A percentile compares a stretch with the other conserved stretches of the same genome.
Conservation (phyloP, 2,113 vertebrate genomes). For the Austrofundulus limnaeus region DNA sequence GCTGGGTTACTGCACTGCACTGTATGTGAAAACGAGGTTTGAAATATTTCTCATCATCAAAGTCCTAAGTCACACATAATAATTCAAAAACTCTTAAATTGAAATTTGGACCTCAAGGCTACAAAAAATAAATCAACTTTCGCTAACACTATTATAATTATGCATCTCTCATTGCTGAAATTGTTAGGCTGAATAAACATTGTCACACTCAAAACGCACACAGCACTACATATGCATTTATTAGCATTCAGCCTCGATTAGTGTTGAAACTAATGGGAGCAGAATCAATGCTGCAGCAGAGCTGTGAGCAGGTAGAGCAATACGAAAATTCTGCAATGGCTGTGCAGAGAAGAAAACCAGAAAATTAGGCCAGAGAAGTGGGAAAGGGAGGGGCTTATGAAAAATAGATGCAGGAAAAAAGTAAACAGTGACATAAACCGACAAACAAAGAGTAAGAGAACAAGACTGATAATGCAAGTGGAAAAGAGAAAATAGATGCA, state of each 20-base stretch:
- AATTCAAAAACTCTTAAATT: not conserved
- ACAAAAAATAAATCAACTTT: not conserved
- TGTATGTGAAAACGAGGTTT: too few relatives aligned
- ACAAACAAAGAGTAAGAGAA: constrained; percentile 38
- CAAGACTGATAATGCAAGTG: constrained; percentile 20
- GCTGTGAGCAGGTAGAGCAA: constrained; percentile 29
- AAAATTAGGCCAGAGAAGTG: constrained; percentile 43
- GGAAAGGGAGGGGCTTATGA: constrained; percentile 15
- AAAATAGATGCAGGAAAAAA: constrained; percentile 26
- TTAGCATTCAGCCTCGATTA: not conserved
- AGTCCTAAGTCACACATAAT: not conserved
- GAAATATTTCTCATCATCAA: not conserved
- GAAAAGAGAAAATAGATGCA: constrained; percentile 36
- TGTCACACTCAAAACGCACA: not conserved
- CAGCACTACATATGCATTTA: not conserved
- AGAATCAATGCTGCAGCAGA: constrained; percentile 39
- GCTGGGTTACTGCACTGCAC: too few relatives aligned
- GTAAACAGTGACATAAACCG: constrained; percentile 48
- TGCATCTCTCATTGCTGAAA: too few relatives aligned
- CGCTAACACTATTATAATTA: too few relatives aligned
- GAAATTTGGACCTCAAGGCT: too few relatives aligned
- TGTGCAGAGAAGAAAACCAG: constrained; percentile 21
- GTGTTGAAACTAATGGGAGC: not conserved
- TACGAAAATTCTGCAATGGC: constrained; percentile 26
- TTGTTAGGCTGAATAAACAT: too few relatives aligned